These are phyloP conservation scores for Sebastes matsubarae DNA, from an alignment of 2,797 vertebrate genomes.

Conservation along the genomic window DNA sequence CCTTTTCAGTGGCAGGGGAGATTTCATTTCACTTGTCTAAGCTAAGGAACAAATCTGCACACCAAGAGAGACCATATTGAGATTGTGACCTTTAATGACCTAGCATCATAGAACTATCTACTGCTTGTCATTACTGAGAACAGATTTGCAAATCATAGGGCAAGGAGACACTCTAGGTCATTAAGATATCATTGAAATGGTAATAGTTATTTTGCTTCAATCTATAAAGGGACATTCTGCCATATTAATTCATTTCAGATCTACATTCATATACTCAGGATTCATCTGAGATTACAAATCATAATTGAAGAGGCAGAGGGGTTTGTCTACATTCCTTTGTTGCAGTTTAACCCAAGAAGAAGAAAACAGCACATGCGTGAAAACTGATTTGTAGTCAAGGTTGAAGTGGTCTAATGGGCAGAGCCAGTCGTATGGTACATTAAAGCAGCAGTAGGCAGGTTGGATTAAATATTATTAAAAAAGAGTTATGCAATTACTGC, in stretches of 20 bases:
- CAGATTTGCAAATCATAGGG: conserved; percentile 57
- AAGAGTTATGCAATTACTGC: too few relatives aligned
- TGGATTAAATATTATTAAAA: too few relatives aligned
- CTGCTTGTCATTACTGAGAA: conserved; percentile 46
- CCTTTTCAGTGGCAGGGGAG: background rate
- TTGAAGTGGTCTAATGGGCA: background rate
- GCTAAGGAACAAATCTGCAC: conserved; percentile 48
- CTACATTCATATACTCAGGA: conserved; percentile 30
- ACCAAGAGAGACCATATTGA: conserved; percentile 38
- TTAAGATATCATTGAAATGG: conserved; percentile 55
- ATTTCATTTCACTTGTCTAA: conserved; percentile 51
- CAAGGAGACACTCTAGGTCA: conserved; percentile 50
- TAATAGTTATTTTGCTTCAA: conserved; percentile 53
- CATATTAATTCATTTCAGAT: conserved; percentile 49
- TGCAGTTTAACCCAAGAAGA: conserved; percentile 8
- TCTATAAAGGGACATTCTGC: conserved; percentile 35
- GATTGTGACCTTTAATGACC: conserved; percentile 61
- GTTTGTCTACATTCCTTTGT: conserved; percentile 14
- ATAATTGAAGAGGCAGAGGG: conserved; percentile 39
- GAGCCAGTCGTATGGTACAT: background rate
- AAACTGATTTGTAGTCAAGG: background rate
- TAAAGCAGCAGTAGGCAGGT: background rate
- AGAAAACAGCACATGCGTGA: background rate
- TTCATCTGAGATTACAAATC: conserved; percentile 43
- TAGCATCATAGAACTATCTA: conserved; percentile 49